phyloP scores from a whole-genome alignment of 2,113 vertebrate genomes.

The Balaenoptera acutorostrata region DNA sequence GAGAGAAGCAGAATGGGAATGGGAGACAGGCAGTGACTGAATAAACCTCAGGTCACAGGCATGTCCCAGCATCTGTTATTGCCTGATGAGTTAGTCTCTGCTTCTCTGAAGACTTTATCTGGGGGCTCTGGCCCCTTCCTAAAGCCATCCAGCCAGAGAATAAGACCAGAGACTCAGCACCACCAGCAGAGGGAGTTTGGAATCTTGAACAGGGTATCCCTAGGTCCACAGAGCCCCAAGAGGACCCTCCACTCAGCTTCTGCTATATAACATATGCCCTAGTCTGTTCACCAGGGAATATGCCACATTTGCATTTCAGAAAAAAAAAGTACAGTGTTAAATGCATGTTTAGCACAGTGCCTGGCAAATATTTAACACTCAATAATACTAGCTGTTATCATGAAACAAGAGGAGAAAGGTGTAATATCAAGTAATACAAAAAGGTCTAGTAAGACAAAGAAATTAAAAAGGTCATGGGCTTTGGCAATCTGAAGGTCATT shows the following conservation, averaged over 20 bases:
- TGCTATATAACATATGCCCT: neutral
- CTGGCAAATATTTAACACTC: neutral
- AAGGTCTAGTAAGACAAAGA: neutral
- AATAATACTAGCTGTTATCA: neutral
- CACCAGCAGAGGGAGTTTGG: neutral
- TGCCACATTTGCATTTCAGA: neutral
- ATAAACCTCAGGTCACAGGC: neutral
- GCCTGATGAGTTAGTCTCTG: no score
- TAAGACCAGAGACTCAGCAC: neutral
- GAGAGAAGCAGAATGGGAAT: neutral
- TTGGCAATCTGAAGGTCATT: neutral
- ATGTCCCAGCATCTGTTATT: neutral
- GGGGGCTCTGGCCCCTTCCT: neutral
- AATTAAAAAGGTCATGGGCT: neutral
- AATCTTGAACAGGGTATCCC: no score
- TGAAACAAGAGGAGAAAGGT: neutral
- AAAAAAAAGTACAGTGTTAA: neutral
- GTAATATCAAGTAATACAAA: neutral
- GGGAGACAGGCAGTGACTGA: neutral
- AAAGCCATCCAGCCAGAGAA: neutral
- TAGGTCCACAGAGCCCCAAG: neutral
- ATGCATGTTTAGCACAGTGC: neutral
- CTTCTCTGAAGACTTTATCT: neutral
- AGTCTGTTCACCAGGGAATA: neutral
- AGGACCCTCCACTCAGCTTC: neutral